A percentile compares a stretch with the other conserved stretches of the same genome.
Evolutionary conservation across 2,888 invertebrate species (phyloP).

Genomic region (Esperia sulphurella): DNA sequence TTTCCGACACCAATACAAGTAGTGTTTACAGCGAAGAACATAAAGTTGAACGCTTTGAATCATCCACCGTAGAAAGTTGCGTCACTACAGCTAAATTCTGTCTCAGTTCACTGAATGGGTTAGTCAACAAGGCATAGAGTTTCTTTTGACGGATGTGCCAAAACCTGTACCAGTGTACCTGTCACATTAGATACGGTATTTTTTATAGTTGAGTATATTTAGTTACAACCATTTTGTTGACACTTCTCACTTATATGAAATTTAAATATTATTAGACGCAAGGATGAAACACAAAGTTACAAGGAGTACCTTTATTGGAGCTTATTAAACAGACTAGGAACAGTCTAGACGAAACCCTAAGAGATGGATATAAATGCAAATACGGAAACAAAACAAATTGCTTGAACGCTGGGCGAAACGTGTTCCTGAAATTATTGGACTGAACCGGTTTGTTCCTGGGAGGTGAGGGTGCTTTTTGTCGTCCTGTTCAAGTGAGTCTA

Average conservation of each 20-base stretch:
- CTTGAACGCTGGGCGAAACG: slow-evolving; percentile 8
- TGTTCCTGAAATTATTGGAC: slow-evolving; percentile 16
- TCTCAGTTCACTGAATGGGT: slow-evolving; percentile 31
- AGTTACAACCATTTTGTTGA: not conserved
- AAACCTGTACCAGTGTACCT: no score
- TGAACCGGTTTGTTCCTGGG: slow-evolving; percentile 12
- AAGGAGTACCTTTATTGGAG: no score
- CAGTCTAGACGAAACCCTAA: slow-evolving; percentile 6
- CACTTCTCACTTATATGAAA: no score
- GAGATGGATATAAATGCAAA: slow-evolving; percentile 3
- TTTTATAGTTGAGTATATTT: no score
- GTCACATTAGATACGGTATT: slow-evolving; percentile 17
- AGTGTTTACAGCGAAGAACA: slow-evolving; percentile 32
- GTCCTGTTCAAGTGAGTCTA: slow-evolving; percentile 54
- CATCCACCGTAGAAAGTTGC: slow-evolving; percentile 10
- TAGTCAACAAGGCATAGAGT: slow-evolving; percentile 5
- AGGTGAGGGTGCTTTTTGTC: slow-evolving; percentile 16
- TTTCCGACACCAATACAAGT: slow-evolving; percentile 32
- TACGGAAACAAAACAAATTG: slow-evolving; percentile 2
- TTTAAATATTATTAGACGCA: no score
- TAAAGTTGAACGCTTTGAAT: slow-evolving; percentile 27
- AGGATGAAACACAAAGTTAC: no score
- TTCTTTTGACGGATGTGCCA: slow-evolving; percentile 25
- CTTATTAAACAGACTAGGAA: not conserved
- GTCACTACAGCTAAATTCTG: slow-evolving; percentile 5